Evolutionary conservation across 2,888 invertebrate genomes (phyloP).

Genomic region (Amphimallon solstitiale): DNA sequence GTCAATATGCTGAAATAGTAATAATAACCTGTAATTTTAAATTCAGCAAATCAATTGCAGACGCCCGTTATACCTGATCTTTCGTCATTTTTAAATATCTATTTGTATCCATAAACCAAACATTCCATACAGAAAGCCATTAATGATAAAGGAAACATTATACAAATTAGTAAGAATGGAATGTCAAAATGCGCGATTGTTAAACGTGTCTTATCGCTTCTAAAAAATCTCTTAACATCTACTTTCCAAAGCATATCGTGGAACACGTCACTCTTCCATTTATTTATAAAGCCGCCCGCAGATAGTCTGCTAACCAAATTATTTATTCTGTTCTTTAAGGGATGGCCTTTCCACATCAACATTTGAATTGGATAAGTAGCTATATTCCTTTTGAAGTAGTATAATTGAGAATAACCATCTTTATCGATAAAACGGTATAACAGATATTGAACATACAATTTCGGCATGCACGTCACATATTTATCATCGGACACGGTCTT

Average conservation of each 20-base stretch:
- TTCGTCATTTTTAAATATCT: too few species aligned
- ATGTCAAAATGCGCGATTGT: conserved; percentile 42
- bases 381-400: conserved; percentile 51
- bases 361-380: conserved; percentile 56
- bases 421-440: conserved; percentile 48
- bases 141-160: background rate
- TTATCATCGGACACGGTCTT: conserved; percentile 46
- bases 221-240: conserved; percentile 23
- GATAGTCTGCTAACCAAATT: conserved; percentile 50
- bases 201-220: conserved; percentile 23
- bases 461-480: conserved; percentile 51
- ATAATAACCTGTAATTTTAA: too few species aligned
- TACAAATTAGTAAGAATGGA: conserved; percentile 37
- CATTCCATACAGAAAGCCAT: conserved; percentile 2
- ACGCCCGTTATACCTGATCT: too few species aligned
- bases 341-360: conserved; percentile 57
- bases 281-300: conserved; percentile 52
- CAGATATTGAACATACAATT: conserved; percentile 52
- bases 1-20: too few species aligned
- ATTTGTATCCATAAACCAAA: background rate
- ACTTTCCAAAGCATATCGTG: conserved; percentile 22
- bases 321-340: conserved; percentile 51
- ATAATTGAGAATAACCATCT: conserved; percentile 47
- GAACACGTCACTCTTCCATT: conserved; percentile 49
- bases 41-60: too few species aligned